These are phyloP conservation scores for Bambusicola thoracicus DNA, from an alignment of 2,113 vertebrate species.

Conservation along the genomic window DNA sequence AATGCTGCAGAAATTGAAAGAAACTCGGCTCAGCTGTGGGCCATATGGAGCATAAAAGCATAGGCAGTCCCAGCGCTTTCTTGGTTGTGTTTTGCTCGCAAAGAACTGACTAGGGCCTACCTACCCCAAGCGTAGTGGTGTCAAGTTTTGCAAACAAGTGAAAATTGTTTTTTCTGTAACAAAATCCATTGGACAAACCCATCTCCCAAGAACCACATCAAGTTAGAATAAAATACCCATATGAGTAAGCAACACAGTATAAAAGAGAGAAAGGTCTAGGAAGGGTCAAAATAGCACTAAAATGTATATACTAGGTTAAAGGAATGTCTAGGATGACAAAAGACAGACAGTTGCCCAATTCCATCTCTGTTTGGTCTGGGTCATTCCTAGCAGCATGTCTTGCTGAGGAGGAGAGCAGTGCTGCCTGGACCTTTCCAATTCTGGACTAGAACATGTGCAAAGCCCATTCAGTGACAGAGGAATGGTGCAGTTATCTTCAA, in stretches of 20 bases:
- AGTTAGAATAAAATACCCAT: background rate
- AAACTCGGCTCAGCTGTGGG: background rate
- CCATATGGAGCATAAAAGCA: rapidly evolving
- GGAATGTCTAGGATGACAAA: background rate
- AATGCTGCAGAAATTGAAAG: background rate
- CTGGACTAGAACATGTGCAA: too few relatives aligned
- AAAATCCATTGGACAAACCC: background rate
- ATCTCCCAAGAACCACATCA: background rate
- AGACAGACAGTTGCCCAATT: background rate
- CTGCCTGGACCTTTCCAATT: background rate
- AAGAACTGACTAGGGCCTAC: background rate
- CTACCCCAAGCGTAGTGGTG: background rate
- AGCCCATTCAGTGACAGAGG: background rate
- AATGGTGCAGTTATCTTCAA: rapidly evolving
- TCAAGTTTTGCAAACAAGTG: background rate
- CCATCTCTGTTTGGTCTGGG: background rate
- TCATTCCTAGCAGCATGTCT: background rate
- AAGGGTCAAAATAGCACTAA: background rate
- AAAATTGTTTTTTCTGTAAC: background rate
- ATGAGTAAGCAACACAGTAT: rapidly evolving
- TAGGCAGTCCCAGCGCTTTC: background rate
- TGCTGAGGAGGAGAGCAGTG: background rate
- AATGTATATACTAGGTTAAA: background rate
- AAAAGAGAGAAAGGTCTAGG: background rate
- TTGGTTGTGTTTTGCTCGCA: rapidly evolving